Evolutionary conservation across 1,140 invertebrate species (phyloP).

Genomic region (Papilio machaon): DNA sequence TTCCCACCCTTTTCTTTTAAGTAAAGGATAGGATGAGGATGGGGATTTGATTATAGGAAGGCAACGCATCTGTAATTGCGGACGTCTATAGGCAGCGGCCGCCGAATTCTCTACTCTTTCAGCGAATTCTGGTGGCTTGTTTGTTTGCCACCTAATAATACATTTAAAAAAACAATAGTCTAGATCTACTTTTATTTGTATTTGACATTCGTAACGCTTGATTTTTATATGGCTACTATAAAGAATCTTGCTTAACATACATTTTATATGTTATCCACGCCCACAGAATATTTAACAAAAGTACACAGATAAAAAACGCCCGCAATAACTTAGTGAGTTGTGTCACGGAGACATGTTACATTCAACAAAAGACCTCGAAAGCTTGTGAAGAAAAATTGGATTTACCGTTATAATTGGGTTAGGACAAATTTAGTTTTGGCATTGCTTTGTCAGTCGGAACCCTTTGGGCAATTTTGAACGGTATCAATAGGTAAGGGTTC

Average conservation of each 20-base stretch:
- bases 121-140: too few relatives aligned
- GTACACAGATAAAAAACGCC: neutral
- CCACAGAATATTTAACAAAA: neutral
- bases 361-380: conserved; percentile 15
- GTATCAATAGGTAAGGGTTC: conserved; percentile 13
- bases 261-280: neutral
- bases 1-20: too few relatives aligned
- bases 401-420: conserved; percentile 26
- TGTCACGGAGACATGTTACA: conserved; percentile 21
- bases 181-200: neutral
- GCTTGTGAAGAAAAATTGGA: conserved; percentile 4
- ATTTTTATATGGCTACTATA: neutral
- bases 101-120: too few relatives aligned
- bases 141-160: too few relatives aligned
- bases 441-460: conserved; percentile 17
- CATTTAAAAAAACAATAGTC: too few relatives aligned
- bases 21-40: too few relatives aligned
- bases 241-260: neutral
- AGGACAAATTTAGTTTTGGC: conserved; percentile 18
- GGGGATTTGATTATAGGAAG: too few relatives aligned
- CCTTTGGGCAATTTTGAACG: conserved; percentile 15
- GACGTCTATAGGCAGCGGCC: too few relatives aligned
- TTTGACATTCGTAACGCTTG: neutral
- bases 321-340: conserved; percentile 21
- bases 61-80: too few relatives aligned